Conservation (phyloP, 2,888 invertebrate genomes). For the Cordilura impudica region DNA sequence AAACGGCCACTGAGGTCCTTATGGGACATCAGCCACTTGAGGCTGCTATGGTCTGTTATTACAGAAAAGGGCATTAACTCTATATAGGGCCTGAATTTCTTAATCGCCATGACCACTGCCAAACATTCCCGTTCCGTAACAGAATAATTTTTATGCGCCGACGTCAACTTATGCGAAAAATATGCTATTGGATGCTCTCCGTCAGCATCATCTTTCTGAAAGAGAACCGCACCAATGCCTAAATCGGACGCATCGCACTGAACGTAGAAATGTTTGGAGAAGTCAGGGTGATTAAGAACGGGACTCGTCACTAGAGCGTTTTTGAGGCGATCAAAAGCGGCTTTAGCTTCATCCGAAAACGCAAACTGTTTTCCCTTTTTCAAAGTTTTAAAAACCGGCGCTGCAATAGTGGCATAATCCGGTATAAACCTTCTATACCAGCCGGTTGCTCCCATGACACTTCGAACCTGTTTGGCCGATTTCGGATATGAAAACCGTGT, state of each 20-base stretch:
- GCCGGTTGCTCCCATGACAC: background rate
- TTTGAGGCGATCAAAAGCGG: background rate
- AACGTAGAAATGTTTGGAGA: background rate
- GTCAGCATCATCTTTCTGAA: background rate
- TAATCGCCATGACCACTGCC: background rate
- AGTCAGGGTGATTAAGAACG: slow-evolving; percentile 11
- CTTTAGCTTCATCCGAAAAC: background rate
- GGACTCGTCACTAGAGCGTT: background rate
- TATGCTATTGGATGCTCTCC: slow-evolving; percentile 5
- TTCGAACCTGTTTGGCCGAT: too few species aligned
- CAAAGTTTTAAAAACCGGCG: background rate
- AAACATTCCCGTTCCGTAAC: background rate
- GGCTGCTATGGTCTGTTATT: slow-evolving; percentile 17
- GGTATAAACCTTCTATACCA: slow-evolving; percentile 17
- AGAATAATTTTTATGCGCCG: background rate
- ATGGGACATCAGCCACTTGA: slow-evolving; percentile 19
- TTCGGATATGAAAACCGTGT: too few species aligned
- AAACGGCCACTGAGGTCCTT: slow-evolving; percentile 9
- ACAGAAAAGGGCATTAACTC: slow-evolving; percentile 27
- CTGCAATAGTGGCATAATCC: slow-evolving; percentile 1
- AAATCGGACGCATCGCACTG: background rate
- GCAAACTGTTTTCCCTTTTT: background rate
- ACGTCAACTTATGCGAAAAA: background rate
- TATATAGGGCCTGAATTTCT: background rate
- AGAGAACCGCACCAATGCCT: background rate